phyloP scores from a whole-genome alignment of 2,888 invertebrate genomes.

The Drosophila maculinotata region DNA sequence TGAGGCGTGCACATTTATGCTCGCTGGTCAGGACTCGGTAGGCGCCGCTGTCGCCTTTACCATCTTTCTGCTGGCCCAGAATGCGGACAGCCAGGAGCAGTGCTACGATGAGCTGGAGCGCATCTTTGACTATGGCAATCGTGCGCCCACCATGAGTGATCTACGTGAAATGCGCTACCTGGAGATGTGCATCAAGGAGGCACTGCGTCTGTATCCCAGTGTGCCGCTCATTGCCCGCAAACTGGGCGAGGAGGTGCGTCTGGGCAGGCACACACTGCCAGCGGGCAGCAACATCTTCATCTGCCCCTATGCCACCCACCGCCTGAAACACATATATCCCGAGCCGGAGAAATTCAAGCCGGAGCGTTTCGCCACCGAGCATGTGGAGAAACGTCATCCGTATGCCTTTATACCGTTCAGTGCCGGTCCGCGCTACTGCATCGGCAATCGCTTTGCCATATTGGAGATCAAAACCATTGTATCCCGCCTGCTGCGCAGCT shows the following conservation, averaged over 20 bases:
- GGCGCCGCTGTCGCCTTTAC: constrained; percentile 87
- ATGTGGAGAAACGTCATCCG: constrained; percentile 86
- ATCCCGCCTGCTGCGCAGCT: constrained; percentile 86
- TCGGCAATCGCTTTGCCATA: constrained; percentile 87
- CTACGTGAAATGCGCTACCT: constrained; percentile 88
- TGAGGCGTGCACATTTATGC: constrained; percentile 88
- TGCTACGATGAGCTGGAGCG: constrained; percentile 85
- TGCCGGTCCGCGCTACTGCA: constrained; percentile 87
- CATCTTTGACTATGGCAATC: constrained; percentile 85
- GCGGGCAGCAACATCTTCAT: constrained; percentile 87
- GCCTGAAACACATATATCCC: constrained; percentile 86
- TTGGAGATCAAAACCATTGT: constrained; percentile 88
- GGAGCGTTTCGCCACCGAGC: constrained; percentile 86
- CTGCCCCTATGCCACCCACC: constrained; percentile 87
- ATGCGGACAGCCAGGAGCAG: constrained; percentile 85
- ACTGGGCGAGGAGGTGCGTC: constrained; percentile 83
- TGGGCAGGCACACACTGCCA: constrained; percentile 86
- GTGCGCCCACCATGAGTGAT: constrained; percentile 86
- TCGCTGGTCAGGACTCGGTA: constrained; percentile 88
- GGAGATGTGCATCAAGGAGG: constrained; percentile 90
- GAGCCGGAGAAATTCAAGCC: constrained; percentile 87
- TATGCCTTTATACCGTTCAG: constrained; percentile 88
- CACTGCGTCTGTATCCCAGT: constrained; percentile 86
- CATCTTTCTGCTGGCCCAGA: constrained; percentile 86
- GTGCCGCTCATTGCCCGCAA: constrained; percentile 84